Evolutionary conservation across 2,113 vertebrate genomes (phyloP), one percentile per base, ranked within the genome.

Genomic region (Rattus rattus): DNA sequence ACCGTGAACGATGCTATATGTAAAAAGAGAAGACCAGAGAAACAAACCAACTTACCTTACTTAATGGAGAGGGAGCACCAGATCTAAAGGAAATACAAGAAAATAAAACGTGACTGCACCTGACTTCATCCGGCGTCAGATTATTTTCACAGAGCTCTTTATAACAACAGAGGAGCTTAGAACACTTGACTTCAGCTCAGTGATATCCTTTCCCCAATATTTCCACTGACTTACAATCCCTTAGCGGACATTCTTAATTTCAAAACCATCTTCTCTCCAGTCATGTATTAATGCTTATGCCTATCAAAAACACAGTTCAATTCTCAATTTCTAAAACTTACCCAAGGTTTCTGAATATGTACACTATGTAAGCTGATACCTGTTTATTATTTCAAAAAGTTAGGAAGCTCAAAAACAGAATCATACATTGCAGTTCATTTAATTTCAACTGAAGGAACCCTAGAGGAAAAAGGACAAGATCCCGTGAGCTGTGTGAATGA

Each of bases 1-100:
- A 95, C 1, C 89, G 28, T 65, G 28, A 6, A 56, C 43, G 52
- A 47, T 28, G 36, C 43, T 56, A 65, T 59, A 89, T 28, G 10
- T 56, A 75, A 73, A 94, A 90, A 7, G 33, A 52, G 33, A 11
- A 70, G 47, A 22, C 2, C 39, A 1, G 30, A 77, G 65, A 72
- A 83, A 47, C 26, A 89, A 61, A 30, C 13, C 24, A 83, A 93
- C 97, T 98, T 99, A 99, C 99, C 99, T 99, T 99, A 98, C 99
- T 98, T 96, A 99, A 95, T 91, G 99, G 99, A 97, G 99, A 99
- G 97, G 98, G 98, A 98, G 99, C 99, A 89, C 98, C 99, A 98
- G 99, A 99, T 97, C 99, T 99, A 98, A 90, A 94, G 92, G 88
- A 72, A 97, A 97, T 1, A 39, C 59, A 93, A 89, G 92, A 97